These are phyloP conservation scores for Melanotaenia nigrans DNA, from an alignment of 2,797 vertebrate genomes.

Conservation along the genomic window DNA sequence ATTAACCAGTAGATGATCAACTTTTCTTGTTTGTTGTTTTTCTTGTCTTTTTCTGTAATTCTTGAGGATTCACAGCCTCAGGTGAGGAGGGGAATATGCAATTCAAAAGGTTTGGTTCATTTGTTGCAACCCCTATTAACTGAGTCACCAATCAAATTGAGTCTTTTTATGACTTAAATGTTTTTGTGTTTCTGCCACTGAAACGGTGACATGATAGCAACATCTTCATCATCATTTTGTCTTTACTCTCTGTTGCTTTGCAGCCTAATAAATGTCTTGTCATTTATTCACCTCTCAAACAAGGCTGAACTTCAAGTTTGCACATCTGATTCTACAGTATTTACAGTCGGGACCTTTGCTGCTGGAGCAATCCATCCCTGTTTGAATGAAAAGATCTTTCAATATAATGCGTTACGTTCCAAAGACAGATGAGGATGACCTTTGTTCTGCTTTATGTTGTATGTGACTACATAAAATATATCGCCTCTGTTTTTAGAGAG, in stretches of 20 bases:
- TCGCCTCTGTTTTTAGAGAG: slow-evolving; percentile 41
- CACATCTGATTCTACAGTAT: slow-evolving; percentile 37
- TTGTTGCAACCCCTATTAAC: too few species aligned
- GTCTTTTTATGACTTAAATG: not conserved
- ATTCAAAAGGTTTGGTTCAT: too few species aligned
- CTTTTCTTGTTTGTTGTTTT: not conserved
- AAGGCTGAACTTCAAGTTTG: slow-evolving; percentile 13
- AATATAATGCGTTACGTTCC: slow-evolving; percentile 41
- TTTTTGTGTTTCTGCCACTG: not conserved
- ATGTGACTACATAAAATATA: slow-evolving; percentile 45
- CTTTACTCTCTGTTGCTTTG: not conserved
- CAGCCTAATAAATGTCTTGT: not conserved
- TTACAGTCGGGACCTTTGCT: slow-evolving; percentile 67
- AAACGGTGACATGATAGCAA: not conserved
- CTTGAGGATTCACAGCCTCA: too few species aligned
- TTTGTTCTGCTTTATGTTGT: slow-evolving; percentile 60
- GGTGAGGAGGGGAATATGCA: too few species aligned
- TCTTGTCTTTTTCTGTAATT: too few species aligned
- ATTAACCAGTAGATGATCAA: too few species aligned
- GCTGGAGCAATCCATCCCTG: slow-evolving; percentile 38
- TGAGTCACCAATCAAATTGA: too few species aligned
- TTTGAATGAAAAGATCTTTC: slow-evolving; percentile 70
- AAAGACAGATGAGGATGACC: slow-evolving; percentile 65
- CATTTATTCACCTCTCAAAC: slow-evolving; percentile 8
- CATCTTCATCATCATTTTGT: not conserved